Base-by-base conservation (phyloP, 2,888 invertebrate genomes). In the Megastigmus dorsalis region DNA sequence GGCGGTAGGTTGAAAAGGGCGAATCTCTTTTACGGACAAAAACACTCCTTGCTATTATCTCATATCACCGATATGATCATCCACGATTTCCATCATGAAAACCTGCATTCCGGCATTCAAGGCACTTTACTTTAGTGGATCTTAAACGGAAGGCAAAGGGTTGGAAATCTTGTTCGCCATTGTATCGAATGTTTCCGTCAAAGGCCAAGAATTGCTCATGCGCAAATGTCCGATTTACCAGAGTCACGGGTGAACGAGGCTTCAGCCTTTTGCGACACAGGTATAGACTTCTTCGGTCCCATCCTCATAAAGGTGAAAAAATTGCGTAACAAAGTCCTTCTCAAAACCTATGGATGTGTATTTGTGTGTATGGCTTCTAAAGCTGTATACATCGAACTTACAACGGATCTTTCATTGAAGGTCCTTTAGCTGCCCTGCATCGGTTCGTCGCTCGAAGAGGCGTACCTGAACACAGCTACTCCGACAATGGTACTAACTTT, bases 291-390 rank as follows among this genome's bases (percentile, higher is more conserved):
- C 18, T 54, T 54, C 30, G 33, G 54, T 15, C 54, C 54, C 0
- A 33, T 54, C 15, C 33, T 30, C 18, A 54, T 54, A 1, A 54
- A 54, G 7, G 33, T 33, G 7, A 54, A 54, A 2, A 30, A 15
- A 7, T 4, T 9, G 3, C 54, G 33, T 1, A 54, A 54, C 13
- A 54, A 7, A 7, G 9, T 7, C 6, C 6, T 18, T 4, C 1
- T 54, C 18, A 54, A 33, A 18, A 54, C 54, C 6, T 54, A 54
- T 10, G 33, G 33, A 1, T 54, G 54, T 7, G 54, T 54, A 2
- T 54, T 54, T 15, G 18, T 54, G 4, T 54, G 33, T 33, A 54
- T 54, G 54, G 54, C 33, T 33, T 54, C 54, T 33, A 52, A 52
- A 48, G 48, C 23, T 48, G 48, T 23, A 13, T 13, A 48, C 23